phyloP scores from a whole-genome alignment of 2,113 vertebrate genomes.

The Trogon melanurus region DNA sequence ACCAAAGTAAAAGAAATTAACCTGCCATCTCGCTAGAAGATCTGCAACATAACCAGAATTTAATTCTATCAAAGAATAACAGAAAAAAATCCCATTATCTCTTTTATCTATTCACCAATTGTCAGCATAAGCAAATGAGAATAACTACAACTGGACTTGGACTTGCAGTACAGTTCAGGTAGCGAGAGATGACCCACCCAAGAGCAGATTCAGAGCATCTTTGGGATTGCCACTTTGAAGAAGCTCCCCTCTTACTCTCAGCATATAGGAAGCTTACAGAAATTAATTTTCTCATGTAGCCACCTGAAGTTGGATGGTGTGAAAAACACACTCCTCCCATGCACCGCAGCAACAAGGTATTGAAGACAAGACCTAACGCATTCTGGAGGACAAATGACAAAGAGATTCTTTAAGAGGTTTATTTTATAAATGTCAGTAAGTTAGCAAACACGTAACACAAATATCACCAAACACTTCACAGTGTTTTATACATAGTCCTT shows the following conservation, averaged over 20 bases:
- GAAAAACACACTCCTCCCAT: background rate
- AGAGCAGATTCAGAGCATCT: background rate
- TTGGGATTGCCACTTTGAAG: background rate
- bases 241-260: background rate
- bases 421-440: background rate
- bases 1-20: background rate
- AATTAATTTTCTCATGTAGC: background rate
- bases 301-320: background rate
- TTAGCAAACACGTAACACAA: background rate
- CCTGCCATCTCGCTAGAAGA: background rate
- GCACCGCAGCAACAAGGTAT: background rate
- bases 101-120: background rate
- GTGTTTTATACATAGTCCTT: background rate
- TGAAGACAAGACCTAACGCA: background rate
- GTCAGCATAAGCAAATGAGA: background rate
- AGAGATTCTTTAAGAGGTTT: background rate
- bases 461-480: background rate
- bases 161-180: background rate
- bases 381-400: background rate
- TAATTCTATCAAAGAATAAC: background rate
- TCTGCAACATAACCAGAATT: background rate
- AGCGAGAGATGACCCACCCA: background rate
- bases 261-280: background rate
- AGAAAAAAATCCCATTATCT: background rate
- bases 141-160: background rate